These are phyloP conservation scores for Drosophila barbarae DNA, from an alignment of 2,888 invertebrate genomes.

Conservation along the genomic window DNA sequence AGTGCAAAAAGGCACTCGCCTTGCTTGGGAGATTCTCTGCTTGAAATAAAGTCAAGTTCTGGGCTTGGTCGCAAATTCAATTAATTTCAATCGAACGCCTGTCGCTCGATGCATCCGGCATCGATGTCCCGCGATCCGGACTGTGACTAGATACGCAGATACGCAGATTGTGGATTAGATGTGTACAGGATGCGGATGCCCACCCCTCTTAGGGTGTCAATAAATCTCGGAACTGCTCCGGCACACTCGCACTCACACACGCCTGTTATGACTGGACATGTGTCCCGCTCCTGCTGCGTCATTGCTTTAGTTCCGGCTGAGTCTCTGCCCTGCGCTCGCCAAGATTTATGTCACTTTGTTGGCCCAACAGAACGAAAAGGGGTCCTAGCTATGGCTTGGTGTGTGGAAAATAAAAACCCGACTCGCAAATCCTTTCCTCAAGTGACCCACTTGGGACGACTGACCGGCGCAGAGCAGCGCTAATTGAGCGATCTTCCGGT, in stretches of 20 bases:
- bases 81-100: slow-evolving; percentile 80
- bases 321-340: slow-evolving; percentile 48
- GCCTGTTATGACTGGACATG: slow-evolving; percentile 65
- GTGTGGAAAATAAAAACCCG: slow-evolving; percentile 39
- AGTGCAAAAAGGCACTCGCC: slow-evolving; percentile 4
- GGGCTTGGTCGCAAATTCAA: slow-evolving; percentile 75
- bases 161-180: slow-evolving; percentile 41
- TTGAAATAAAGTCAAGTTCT: slow-evolving; percentile 60
- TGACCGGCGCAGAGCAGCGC: slow-evolving; percentile 48
- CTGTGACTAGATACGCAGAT: slow-evolving; percentile 54
- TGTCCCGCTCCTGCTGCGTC: slow-evolving; percentile 65
- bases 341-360: slow-evolving; percentile 77
- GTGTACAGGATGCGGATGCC: slow-evolving; percentile 24
- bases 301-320: slow-evolving; percentile 76
- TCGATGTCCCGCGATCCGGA: slow-evolving; percentile 62
- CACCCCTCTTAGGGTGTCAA: slow-evolving; percentile 51
- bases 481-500: slow-evolving; percentile 78
- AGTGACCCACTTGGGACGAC: slow-evolving; percentile 75
- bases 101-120: slow-evolving; percentile 75
- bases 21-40: slow-evolving; percentile 3
- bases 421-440: slow-evolving; percentile 44
- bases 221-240: slow-evolving; percentile 53
- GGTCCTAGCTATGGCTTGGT: slow-evolving; percentile 1
- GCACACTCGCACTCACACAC: slow-evolving; percentile 57
- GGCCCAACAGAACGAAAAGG: slow-evolving; percentile 61